Conservation (phyloP, 2,888 invertebrate species). For the Philaethria dido region DNA sequence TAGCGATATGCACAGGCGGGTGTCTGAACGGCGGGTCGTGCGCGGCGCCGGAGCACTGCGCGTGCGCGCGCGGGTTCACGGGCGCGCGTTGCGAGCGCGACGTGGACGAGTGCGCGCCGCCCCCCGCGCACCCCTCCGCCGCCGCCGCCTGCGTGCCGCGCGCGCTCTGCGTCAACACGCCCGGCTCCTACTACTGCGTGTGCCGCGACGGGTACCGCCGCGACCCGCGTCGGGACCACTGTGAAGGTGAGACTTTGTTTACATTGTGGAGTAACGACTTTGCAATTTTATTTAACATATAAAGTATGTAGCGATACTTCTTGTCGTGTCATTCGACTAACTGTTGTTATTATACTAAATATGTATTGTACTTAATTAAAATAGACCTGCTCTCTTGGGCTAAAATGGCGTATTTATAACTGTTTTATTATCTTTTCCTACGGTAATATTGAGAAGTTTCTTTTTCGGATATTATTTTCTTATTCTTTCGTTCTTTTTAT, state of each 20-base stretch:
- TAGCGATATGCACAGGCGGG: conserved; percentile 91
- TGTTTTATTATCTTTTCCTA: too few relatives aligned
- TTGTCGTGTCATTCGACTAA: too few relatives aligned
- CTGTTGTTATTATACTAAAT: too few relatives aligned
- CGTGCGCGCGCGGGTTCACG: conserved; percentile 91
- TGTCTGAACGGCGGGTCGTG: conserved; percentile 94
- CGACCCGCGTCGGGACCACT: conserved; percentile 83
- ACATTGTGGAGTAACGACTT: too few relatives aligned
- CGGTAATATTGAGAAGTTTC: too few relatives aligned
- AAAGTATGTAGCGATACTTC: too few relatives aligned
- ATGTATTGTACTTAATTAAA: too few relatives aligned
- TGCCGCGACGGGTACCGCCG: conserved; percentile 90
- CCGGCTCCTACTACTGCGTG: conserved; percentile 95
- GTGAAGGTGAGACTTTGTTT: conserved; percentile 79
- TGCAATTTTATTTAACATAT: too few relatives aligned
- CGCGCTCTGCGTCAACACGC: conserved; percentile 93
- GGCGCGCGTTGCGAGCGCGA: conserved; percentile 94
- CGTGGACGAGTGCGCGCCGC: conserved; percentile 91
- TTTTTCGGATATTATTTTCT: too few relatives aligned
- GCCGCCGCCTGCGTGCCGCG: conserved; percentile 89
- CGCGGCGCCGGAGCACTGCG: conserved; percentile 89
- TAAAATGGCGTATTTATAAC: too few relatives aligned
- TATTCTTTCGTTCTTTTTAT: too few relatives aligned
- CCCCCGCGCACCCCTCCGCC: conserved; percentile 86
- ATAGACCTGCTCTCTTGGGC: too few relatives aligned